A percentile compares a stretch with the other conserved stretches of the same genome.
phyloP scores from a whole-genome alignment of 1,140 invertebrate species.

The Aphaenogaster ashmeadi region DNA sequence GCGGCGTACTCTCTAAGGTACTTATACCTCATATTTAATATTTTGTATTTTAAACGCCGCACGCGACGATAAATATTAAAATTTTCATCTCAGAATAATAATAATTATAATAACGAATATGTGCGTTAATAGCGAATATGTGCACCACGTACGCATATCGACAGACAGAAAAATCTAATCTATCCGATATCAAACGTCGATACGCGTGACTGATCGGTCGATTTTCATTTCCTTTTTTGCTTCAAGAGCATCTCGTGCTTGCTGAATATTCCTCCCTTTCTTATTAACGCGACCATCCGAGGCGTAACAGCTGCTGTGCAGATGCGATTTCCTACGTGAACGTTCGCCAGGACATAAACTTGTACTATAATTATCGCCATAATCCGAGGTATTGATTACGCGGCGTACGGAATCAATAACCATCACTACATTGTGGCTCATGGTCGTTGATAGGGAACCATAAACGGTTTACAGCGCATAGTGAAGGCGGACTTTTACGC shows the following conservation, averaged over 20 bases:
- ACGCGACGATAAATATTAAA: neutral
- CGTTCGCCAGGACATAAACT: slow-evolving; percentile 48
- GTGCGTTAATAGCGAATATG: neutral
- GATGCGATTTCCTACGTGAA: slow-evolving; percentile 59
- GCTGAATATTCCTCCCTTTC: slow-evolving; percentile 34
- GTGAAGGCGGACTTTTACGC: slow-evolving; percentile 22
- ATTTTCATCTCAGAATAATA: neutral
- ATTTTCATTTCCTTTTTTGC: slow-evolving; percentile 37
- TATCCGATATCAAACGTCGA: slow-evolving; percentile 11
- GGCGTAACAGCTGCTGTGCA: slow-evolving; percentile 42
- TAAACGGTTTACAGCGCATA: slow-evolving; percentile 33
- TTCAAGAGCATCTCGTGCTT: neutral
- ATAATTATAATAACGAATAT: neutral
- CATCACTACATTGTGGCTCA: slow-evolving; percentile 30
- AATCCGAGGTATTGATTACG: slow-evolving; percentile 53
- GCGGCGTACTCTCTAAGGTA: neutral
- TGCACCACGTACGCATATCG: neutral
- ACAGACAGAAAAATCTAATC: neutral
- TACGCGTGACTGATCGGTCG: neutral
- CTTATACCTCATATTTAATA: slow-evolving; percentile 1
- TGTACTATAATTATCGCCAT: slow-evolving; percentile 60
- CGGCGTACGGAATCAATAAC: slow-evolving; percentile 52
- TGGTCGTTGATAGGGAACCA: slow-evolving; percentile 47
- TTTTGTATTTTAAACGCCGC: neutral
- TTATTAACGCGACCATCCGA: slow-evolving; percentile 50